phyloP scores from a whole-genome alignment of 2,888 invertebrate species.

The Amphipyra berbera region DNA sequence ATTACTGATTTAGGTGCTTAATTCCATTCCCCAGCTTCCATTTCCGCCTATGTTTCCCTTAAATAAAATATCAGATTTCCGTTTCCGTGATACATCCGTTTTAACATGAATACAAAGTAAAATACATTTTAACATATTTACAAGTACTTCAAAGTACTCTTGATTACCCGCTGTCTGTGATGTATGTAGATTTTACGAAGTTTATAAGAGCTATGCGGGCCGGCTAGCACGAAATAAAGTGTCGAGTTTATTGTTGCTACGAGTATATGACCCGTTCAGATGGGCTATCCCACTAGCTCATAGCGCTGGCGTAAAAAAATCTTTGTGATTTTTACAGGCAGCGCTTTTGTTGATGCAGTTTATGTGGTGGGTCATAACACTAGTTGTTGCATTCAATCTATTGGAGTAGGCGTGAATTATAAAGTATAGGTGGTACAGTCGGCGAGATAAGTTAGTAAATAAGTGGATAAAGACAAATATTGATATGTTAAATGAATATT shows the following conservation, averaged over 20 bases:
- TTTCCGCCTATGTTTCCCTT: constrained; percentile 42
- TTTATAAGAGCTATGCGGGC: constrained; percentile 56
- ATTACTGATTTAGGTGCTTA: constrained; percentile 23
- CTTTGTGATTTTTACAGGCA: constrained; percentile 30
- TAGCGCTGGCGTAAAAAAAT: constrained; percentile 10
- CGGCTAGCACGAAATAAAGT: constrained; percentile 52
- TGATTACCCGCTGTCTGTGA: constrained; percentile 49
- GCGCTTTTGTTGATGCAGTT: constrained; percentile 24
- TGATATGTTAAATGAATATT: no score
- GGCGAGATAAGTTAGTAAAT: no score
- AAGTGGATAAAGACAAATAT: no score
- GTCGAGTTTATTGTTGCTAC: constrained; percentile 54
- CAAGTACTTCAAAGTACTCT: constrained; percentile 43
- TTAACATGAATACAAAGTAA: constrained; percentile 26
- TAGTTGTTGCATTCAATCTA: not conserved
- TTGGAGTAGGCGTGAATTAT: not conserved
- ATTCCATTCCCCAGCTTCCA: constrained; percentile 25
- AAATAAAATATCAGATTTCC: constrained; percentile 51
- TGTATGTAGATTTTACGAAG: constrained; percentile 42
- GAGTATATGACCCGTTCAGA: constrained; percentile 29
- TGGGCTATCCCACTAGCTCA: constrained; percentile 32
- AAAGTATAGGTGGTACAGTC: no score
- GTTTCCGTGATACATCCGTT: constrained; percentile 35
- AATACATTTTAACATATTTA: constrained; percentile 47
- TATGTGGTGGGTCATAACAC: not conserved